phyloP scores from a whole-genome alignment of 2,113 vertebrate species.

The Toxotes chatareus region DNA sequence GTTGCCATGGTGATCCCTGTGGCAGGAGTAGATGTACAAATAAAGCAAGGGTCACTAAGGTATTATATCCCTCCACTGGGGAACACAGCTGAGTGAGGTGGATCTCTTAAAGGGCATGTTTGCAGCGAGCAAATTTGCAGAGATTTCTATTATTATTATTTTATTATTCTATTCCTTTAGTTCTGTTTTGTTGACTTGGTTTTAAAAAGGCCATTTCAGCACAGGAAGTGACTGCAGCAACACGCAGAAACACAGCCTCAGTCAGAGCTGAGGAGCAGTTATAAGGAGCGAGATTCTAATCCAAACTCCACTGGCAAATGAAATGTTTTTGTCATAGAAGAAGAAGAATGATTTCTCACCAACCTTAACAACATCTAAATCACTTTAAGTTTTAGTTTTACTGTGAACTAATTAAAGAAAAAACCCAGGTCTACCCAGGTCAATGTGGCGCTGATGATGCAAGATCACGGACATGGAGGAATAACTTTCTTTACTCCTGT shows the following conservation, averaged over 20 bases:
- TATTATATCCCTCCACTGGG: slow-evolving; percentile 7
- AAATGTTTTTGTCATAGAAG: background rate
- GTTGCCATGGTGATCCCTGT: slow-evolving; percentile 54
- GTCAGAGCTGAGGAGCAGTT: background rate
- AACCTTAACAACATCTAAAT: too few relatives aligned
- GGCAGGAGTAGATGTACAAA: slow-evolving; percentile 25
- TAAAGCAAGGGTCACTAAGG: slow-evolving; percentile 26
- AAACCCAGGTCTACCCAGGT: too few relatives aligned
- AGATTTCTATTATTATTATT: slow-evolving; percentile 9
- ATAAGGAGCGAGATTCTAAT: background rate
- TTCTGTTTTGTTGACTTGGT: background rate
- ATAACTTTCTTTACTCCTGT: background rate
- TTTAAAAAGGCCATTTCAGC: background rate
- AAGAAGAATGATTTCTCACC: too few relatives aligned
- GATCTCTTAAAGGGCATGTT: slow-evolving; percentile 42
- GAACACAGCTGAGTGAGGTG: background rate
- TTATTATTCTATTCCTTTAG: background rate
- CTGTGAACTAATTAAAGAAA: too few relatives aligned
- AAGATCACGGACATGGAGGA: background rate
- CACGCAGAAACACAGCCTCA: background rate
- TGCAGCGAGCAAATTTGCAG: slow-evolving; percentile 11
- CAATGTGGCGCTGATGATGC: too few relatives aligned
- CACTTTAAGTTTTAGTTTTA: too few relatives aligned
- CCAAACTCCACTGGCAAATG: background rate
- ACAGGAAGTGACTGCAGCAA: background rate